Percentiles rank a stretch among this genome's conserved stretches.
These are phyloP conservation scores for Eupithecia tripunctaria DNA, from an alignment of 2,888 invertebrate species.

Conservation along the genomic window DNA sequence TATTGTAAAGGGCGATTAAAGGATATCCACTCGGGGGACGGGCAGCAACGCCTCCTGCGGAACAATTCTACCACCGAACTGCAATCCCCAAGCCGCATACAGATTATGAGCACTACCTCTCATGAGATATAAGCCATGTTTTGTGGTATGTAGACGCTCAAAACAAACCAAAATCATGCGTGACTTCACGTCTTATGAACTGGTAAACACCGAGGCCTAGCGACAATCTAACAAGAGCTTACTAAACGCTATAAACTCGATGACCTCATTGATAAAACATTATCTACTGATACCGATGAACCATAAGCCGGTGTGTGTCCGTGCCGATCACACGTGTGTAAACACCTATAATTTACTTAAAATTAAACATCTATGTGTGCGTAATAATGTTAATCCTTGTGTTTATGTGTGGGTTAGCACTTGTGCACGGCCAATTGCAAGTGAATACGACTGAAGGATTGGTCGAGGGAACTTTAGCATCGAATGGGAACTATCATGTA, in stretches of 20 bases:
- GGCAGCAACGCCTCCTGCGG: too few species aligned
- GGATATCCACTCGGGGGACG: too few species aligned
- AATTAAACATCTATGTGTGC: constrained; percentile 22
- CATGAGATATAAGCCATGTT: too few species aligned
- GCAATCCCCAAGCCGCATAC: too few species aligned
- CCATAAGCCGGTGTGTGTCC: constrained; percentile 26
- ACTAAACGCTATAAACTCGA: constrained; percentile 10
- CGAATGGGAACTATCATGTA: constrained; percentile 59
- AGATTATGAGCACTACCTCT: too few species aligned
- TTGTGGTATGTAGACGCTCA: too few species aligned
- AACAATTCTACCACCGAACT: too few species aligned
- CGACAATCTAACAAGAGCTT: neutral
- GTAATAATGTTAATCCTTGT: constrained; percentile 47
- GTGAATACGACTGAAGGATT: constrained; percentile 68
- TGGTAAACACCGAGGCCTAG: too few species aligned
- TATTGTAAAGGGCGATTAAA: too few species aligned
- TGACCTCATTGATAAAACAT: constrained; percentile 52
- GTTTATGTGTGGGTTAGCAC: constrained; percentile 47
- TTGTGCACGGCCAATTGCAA: constrained; percentile 53
- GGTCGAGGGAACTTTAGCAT: constrained; percentile 57
- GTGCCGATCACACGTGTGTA: constrained; percentile 29
- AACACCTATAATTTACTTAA: neutral
- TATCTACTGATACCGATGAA: constrained; percentile 33
- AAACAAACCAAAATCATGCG: too few species aligned
- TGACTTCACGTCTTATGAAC: too few species aligned